Conservation (phyloP, 1,140 invertebrate genomes). For the Ylistrum balloti region DNA sequence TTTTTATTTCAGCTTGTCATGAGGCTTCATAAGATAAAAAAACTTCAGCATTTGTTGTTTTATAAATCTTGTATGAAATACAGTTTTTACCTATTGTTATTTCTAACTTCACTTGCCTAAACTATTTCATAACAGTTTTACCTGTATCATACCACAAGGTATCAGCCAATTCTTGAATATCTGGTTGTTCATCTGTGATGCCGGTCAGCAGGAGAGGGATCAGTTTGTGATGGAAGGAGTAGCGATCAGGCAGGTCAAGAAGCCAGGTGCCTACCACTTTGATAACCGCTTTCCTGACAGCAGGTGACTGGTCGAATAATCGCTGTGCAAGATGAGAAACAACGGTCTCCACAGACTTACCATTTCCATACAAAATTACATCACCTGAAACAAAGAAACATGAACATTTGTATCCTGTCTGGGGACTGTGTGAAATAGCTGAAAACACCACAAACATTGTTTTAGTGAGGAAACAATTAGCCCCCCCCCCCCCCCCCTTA, state of each 20-base stretch:
- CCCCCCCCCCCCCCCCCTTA: too few relatives aligned
- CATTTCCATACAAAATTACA: conserved; percentile 85
- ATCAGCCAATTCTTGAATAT: conserved; percentile 85
- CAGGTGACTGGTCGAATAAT: conserved; percentile 89
- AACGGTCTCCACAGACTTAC: conserved; percentile 86
- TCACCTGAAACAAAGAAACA: conserved; percentile 81
- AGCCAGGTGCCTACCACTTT: conserved; percentile 88
- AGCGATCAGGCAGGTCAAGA: conserved; percentile 88
- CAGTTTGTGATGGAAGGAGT: conserved; percentile 90
- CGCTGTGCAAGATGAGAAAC: conserved; percentile 88
- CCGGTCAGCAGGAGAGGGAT: conserved; percentile 90
- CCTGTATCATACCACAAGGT: conserved; percentile 88
- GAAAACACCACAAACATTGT: too few relatives aligned
- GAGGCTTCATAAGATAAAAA: too few relatives aligned
- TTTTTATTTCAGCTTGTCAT: too few relatives aligned
- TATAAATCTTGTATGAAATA: too few relatives aligned
- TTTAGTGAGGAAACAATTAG: too few relatives aligned
- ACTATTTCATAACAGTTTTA: conserved; percentile 78
- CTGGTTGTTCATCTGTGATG: conserved; percentile 88
- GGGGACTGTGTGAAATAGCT: too few relatives aligned
- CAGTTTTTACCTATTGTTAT: too few relatives aligned
- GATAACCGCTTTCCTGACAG: conserved; percentile 87
- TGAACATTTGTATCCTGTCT: too few relatives aligned
- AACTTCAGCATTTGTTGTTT: too few relatives aligned
- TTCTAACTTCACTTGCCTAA: too few relatives aligned